These are phyloP conservation scores for Trididemnum miniatum DNA, from an alignment of 23 tunicate genomes.

Conservation along the genomic window DNA sequence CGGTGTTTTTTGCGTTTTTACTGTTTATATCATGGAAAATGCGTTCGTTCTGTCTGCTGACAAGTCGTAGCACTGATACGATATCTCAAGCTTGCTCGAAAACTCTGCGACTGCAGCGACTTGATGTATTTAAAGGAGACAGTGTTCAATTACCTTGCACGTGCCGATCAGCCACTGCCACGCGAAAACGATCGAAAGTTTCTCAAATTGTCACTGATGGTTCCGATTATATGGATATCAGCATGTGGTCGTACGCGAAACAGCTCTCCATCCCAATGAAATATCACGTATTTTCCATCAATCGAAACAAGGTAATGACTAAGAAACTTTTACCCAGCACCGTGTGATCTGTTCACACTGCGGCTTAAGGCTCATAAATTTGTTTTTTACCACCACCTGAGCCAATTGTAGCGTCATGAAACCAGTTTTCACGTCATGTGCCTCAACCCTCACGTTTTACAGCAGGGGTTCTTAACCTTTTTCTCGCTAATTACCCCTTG, in stretches of 20 bases:
- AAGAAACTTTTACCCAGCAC: no score
- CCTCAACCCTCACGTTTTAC: no score
- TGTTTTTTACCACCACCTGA: no score
- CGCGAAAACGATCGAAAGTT: background rate
- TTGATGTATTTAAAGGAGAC: conserved; percentile 22
- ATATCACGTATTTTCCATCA: background rate
- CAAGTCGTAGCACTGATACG: background rate
- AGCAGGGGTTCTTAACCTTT: no score
- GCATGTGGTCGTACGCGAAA: background rate
- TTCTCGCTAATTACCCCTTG: no score
- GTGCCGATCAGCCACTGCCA: background rate
- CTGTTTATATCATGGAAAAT: no score
- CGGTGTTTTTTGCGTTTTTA: no score
- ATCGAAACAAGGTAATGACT: conserved; percentile 1
- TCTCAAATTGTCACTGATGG: background rate
- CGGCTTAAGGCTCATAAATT: no score
- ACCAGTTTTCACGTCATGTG: no score
- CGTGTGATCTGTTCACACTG: no score
- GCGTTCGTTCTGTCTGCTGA: background rate
- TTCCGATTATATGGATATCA: background rate
- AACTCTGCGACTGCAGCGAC: conserved; percentile 8
- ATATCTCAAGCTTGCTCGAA: background rate
- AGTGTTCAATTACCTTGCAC: background rate
- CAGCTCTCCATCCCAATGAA: background rate
- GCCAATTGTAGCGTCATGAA: no score